These are phyloP conservation scores for Halcyon malimbica DNA, from an alignment of 2,113 vertebrate genomes.

Conservation along the genomic window DNA sequence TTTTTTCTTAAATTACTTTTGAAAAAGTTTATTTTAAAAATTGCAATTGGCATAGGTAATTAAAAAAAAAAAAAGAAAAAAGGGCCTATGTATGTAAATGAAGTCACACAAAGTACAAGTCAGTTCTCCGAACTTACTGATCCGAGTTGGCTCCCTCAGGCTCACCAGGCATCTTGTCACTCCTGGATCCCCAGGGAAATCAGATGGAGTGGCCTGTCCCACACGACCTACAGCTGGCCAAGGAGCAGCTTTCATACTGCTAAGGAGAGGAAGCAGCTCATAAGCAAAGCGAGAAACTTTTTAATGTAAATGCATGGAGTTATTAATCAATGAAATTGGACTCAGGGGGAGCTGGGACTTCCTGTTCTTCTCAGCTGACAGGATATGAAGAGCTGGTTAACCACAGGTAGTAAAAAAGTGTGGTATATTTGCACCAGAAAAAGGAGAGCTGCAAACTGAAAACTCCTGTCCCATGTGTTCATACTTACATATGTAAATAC, in stretches of 20 bases:
- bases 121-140: no score
- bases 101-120: background rate
- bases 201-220: rapidly evolving
- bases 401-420: rapidly evolving
- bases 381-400: no score
- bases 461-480: rapidly evolving
- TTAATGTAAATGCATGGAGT: no score
- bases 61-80: no score
- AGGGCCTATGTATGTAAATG: background rate
- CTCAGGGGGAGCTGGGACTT: background rate
- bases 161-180: rapidly evolving
- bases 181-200: no score
- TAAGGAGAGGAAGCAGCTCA: background rate
- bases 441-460: background rate
- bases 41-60: background rate
- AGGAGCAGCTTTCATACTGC: background rate
- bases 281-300: rapidly evolving
- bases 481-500: rapidly evolving
- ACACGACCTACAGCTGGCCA: no score
- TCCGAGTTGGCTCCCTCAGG: no score
- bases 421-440: background rate
- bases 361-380: no score
- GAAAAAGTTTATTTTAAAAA: background rate
- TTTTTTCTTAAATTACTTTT: no score
- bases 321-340: rapidly evolving